Percentiles rank a stretch among this genome's conserved stretches.
phyloP scores from a whole-genome alignment of 2,888 invertebrate species.

The Clusia tigrina region DNA sequence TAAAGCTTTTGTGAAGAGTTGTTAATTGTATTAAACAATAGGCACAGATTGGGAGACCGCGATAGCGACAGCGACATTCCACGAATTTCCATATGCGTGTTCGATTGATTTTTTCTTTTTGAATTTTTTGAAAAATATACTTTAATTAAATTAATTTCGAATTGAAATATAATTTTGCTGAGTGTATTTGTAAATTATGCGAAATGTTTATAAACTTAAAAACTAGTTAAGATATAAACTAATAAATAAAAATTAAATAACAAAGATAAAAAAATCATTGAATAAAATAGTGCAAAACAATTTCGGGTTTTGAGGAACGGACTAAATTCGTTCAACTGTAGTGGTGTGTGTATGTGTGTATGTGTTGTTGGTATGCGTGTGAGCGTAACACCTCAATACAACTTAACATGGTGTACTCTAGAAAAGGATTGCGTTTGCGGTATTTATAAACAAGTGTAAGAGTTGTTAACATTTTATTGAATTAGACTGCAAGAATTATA shows the following conservation, averaged over 20 bases:
- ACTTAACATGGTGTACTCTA: background rate
- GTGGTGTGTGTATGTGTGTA: constrained; percentile 37
- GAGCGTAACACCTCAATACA: constrained; percentile 38
- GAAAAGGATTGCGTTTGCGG: background rate
- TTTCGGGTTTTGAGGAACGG: constrained; percentile 28
- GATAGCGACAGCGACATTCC: constrained; percentile 66
- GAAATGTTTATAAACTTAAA: constrained; percentile 32
- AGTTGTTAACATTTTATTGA: constrained; percentile 48
- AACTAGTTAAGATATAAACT: constrained; percentile 30
- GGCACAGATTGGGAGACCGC: constrained; percentile 67
- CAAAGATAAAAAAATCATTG: constrained; percentile 24
- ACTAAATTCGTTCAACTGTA: constrained; percentile 20
- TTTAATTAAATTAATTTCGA: background rate
- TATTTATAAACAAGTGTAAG: constrained; percentile 55
- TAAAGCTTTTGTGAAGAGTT: constrained; percentile 7
- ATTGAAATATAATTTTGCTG: constrained; percentile 8
- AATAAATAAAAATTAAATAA: constrained; percentile 37
- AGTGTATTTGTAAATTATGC: constrained; percentile 32
- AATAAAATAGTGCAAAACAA: constrained; percentile 18
- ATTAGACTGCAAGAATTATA: constrained; percentile 33
- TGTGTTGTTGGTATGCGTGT: constrained; percentile 29
- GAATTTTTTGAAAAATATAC: background rate
- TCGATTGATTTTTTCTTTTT: constrained; percentile 22
- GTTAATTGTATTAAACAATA: constrained; percentile 42
- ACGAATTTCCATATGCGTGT: constrained; percentile 60